A percentile compares a stretch with the other conserved stretches of the same genome.
These are phyloP conservation scores for Proterorhinus semilunaris DNA, from an alignment of 2,113 vertebrate genomes.

Conservation along the genomic window DNA sequence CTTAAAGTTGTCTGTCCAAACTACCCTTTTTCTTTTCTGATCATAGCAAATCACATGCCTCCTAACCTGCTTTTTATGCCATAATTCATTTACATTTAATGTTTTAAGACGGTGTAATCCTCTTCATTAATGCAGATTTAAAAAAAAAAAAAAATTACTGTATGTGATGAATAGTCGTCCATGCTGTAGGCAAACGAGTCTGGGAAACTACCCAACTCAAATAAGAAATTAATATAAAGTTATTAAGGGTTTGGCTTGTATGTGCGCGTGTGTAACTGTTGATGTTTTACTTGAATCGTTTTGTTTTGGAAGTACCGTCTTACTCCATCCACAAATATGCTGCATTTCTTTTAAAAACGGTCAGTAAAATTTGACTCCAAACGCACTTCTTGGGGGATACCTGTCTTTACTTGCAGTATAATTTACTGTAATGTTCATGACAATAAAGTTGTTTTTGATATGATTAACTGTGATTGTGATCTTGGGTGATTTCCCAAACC, in stretches of 20 bases:
- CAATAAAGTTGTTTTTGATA: constrained; percentile 58
- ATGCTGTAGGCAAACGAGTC: too few relatives aligned
- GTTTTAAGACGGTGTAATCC: too few relatives aligned
- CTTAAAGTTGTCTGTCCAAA: too few relatives aligned
- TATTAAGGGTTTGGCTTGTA: constrained; percentile 8
- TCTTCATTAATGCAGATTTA: too few relatives aligned
- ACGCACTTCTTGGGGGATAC: too few relatives aligned
- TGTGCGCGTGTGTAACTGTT: constrained; percentile 18
- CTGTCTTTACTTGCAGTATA: constrained; percentile 43
- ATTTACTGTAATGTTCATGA: constrained; percentile 61
- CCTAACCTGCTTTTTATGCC: too few relatives aligned
- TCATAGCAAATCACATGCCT: too few relatives aligned
- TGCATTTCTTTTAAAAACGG: constrained; percentile 55
- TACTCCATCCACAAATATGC: constrained; percentile 53
- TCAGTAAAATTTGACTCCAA: constrained; percentile 29
- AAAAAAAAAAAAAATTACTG: too few relatives aligned
- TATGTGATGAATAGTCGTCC: too few relatives aligned
- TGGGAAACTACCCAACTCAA: too few relatives aligned
- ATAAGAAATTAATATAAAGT: not conserved
- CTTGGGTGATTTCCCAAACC: not conserved
- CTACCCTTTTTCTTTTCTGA: too few relatives aligned
- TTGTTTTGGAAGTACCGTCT: constrained; percentile 41
- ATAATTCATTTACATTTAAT: too few relatives aligned
- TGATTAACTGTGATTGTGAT: constrained; percentile 4
- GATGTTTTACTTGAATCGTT: constrained; percentile 68